A percentile compares a stretch with the other conserved stretches of the same genome.
Evolutionary conservation across 2,888 invertebrate species (phyloP).

Genomic region (Drosophila fulvimacula): DNA sequence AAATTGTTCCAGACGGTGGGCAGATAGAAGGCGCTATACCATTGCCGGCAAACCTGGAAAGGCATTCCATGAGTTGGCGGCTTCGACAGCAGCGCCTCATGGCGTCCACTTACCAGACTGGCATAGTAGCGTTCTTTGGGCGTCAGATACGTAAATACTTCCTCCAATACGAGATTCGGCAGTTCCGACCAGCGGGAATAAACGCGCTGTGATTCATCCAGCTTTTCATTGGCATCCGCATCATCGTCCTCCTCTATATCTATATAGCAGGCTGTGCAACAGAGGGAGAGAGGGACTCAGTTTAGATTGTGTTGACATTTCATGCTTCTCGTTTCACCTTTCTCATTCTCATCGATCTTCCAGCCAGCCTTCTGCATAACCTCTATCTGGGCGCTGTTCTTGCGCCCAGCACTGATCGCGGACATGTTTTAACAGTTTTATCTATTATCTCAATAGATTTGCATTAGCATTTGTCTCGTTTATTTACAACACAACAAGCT

Average conservation of each 20-base stretch:
- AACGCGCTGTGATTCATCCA: slow-evolving; percentile 82
- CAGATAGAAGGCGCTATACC: slow-evolving; percentile 90
- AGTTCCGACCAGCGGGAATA: slow-evolving; percentile 88
- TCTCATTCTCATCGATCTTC: slow-evolving; percentile 82
- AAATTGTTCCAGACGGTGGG: slow-evolving; percentile 92
- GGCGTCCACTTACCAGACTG: slow-evolving; percentile 87
- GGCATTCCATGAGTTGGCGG: neutral
- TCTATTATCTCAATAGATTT: slow-evolving; percentile 4
- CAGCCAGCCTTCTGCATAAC: slow-evolving; percentile 82
- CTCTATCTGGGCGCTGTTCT: slow-evolving; percentile 56
- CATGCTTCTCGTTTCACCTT: slow-evolving; percentile 69
- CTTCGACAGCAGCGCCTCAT: no score
- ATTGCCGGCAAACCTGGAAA: slow-evolving; percentile 84
- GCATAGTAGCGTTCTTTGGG: slow-evolving; percentile 90
- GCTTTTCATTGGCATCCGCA: slow-evolving; percentile 70
- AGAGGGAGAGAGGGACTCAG: neutral
- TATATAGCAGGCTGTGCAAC: slow-evolving; percentile 85
- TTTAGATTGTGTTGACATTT: slow-evolving; percentile 19
- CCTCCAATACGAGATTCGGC: slow-evolving; percentile 90
- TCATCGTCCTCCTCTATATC: slow-evolving; percentile 84
- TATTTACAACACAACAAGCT: slow-evolving; percentile 61
- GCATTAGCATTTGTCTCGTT: slow-evolving; percentile 21
- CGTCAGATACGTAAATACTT: slow-evolving; percentile 89
- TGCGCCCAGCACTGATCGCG: slow-evolving; percentile 44
- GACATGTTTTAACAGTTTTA: slow-evolving; percentile 41